Conservation (phyloP, 2,797 vertebrate genomes). For the Pelobates cultripes region DNA sequence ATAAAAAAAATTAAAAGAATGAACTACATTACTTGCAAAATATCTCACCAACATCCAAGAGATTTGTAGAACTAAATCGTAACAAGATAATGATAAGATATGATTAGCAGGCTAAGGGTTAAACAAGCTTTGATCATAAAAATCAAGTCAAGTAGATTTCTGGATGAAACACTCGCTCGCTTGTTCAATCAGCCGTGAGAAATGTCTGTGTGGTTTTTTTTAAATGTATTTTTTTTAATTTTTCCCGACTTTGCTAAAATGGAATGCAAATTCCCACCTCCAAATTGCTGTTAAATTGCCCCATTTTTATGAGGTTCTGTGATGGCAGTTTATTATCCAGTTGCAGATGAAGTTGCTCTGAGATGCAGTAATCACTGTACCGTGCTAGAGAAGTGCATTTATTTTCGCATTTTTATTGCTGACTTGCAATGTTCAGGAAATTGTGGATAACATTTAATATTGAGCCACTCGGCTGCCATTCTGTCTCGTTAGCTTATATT, state of each 20-base stretch:
- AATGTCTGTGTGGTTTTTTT: neutral
- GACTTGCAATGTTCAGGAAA: constrained; percentile 10
- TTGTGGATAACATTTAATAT: neutral
- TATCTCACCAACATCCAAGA: too few relatives aligned
- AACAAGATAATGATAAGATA: too few relatives aligned
- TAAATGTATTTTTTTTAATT: too few relatives aligned
- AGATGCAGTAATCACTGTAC: constrained; percentile 8
- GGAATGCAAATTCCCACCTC: neutral
- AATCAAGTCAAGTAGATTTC: neutral
- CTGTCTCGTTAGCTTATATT: neutral
- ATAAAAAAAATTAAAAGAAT: too few relatives aligned
- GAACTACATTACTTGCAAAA: too few relatives aligned
- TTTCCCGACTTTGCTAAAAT: neutral
- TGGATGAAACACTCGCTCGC: neutral
- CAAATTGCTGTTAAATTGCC: constrained; percentile 34
- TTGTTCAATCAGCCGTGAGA: constrained; percentile 7
- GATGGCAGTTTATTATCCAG: constrained; percentile 16
- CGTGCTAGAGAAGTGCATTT: neutral
- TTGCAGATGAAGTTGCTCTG: constrained; percentile 1
- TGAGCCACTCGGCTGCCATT: neutral
- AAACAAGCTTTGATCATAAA: neutral
- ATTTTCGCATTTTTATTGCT: constrained; percentile 18
- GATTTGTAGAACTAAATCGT: too few relatives aligned
- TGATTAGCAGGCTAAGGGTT: neutral
- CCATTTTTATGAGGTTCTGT: constrained; percentile 20